Evolutionary conservation across 2,113 vertebrate species (phyloP), one percentile per base, ranked within the genome.

Genomic region (Protobothrops flavoviridis): DNA sequence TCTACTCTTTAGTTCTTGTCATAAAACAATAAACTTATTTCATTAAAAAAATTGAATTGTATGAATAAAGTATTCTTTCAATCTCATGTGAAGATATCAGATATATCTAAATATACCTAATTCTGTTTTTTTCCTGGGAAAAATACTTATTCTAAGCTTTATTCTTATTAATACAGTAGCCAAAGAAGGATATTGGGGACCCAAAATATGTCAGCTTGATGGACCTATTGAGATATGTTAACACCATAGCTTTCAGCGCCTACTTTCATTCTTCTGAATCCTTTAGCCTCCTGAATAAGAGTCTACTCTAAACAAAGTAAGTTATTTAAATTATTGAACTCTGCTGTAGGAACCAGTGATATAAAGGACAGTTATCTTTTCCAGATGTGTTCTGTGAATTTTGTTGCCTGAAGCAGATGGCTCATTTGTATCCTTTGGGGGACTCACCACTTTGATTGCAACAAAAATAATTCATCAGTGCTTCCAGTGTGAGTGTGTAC

Each of bases 271-370:
- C 45, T 43, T 55, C 21, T 53, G 23, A 69, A 26, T 29, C n/a
- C 61, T 21, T 88, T 85, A 43, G 52, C 91, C 4, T 0, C 95
- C 91, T 92, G 90, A 88, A 93, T 94, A 93, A 64, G 93, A 69
- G 85, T n/a, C n/a, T n/a, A n/a, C n/a, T 91, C 87, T 91, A 43
- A 89, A 74, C 90, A 91, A 12, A 1, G 26, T 12, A 0, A 24
- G 24, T 69, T 92, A 33, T 91, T 93, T 96, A 61, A 92, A 92
- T 88, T 95, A 95, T 96, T 93, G 94, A 94, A 93, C 91, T 93
- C 90, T 92, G 21, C 13, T 89, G 43, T 86, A 61, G 26, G 33
- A 45, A 81, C 48, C n/a, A 53, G 48, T 29, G 24, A 45, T 26
- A 4, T 39, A 33, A 24, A 33, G 43, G 93, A 50, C 48, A 50